Evolutionary conservation across 2,888 invertebrate genomes (phyloP), one percentile per base, ranked within the genome.

Genomic region (Piscicola geometra): DNA sequence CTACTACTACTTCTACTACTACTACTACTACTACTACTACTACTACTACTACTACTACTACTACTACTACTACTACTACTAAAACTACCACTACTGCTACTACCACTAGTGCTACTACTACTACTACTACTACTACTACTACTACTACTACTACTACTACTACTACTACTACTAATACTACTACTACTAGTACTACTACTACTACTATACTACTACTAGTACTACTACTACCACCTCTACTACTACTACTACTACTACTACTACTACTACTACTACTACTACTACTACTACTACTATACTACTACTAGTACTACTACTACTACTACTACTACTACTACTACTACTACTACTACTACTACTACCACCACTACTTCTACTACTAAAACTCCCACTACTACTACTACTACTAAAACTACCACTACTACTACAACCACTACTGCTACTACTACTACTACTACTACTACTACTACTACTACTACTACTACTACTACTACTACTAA

Each of bases 221-320:
- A 67, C 12, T 67, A 67, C 67, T 67, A 67, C 67, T 67, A 67
- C 12, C 30, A 67, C 35, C 30, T 28, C 30, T 67, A 35, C 67
- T 67, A 35, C 67, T 67, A 67, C 67, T 67, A 67, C 67, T 67
- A 67, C 67, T 67, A 67, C 67, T 67, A 67, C 67, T 67, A 67
- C 35, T 67, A 73, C 1, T 60, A 56, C 33, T 73, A 60, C 74
- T 60, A 32, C 64, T 73, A 70, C 70, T 70, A 70, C 70, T 72
- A 9, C 35, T 67, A 67, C 67, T 67, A 67, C 67, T 67, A 67
- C 67, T 67, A 67, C 67, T 33, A 67, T 75, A 75, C 76, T 78
- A 75, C 75, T 73, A 56, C 66, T 64, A 73, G n/a, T 64, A 30
- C 64, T 64, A 30, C 64, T 64, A 30, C 30, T 64, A 30, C 64